Base-by-base conservation (phyloP, 2,888 invertebrate genomes). In the Griposia aprilina region DNA sequence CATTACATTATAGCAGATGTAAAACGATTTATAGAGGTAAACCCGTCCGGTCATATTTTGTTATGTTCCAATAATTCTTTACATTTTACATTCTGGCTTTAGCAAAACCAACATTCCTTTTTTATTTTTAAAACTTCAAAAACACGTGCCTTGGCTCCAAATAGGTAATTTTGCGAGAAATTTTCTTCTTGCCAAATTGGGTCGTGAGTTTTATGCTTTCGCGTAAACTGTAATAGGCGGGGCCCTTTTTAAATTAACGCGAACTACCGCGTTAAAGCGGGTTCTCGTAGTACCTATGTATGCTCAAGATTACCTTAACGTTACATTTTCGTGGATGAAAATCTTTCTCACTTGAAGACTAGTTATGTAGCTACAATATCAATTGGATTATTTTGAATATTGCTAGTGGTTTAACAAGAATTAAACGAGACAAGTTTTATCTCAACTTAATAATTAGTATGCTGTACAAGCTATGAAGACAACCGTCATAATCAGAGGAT, bases 1-100 rank as follows among this genome's bases (percentile, higher is more conserved):
- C 95, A 95, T 96, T 96, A 96, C 95, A 95, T 96, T 96, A 96
- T 95, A 92, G 95, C 93, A 94, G 94, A 95, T 95, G 95, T 95
- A 95, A 95, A 95, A 91, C 94, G 94, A 95, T 96, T 95, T 96
- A 95, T 95, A 90, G 94, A 93, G 95, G 95, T 94, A 92, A 90
- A 78, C 91, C 92, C 92, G 90, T 89, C 86, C 89, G 93, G 94
- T 93, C 93, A 94, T 96, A 95, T 95, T 95, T 94, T 93, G 95
- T 95, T 95, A 95, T 96, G 94, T 95, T 93, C 94, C 94, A 93
- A 96, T 96, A 95, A 96, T 95, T 95, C 92, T 92, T 90, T 80
- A 89, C 91, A 90, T 90, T 93, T 92, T 88, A 87, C 88, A 86
- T 85, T 86, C 82, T 50, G 50, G 78, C 81, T 83, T 85, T 60